phyloP scores from a whole-genome alignment of 2,113 vertebrate species.

The Tachuris rubrigastra region DNA sequence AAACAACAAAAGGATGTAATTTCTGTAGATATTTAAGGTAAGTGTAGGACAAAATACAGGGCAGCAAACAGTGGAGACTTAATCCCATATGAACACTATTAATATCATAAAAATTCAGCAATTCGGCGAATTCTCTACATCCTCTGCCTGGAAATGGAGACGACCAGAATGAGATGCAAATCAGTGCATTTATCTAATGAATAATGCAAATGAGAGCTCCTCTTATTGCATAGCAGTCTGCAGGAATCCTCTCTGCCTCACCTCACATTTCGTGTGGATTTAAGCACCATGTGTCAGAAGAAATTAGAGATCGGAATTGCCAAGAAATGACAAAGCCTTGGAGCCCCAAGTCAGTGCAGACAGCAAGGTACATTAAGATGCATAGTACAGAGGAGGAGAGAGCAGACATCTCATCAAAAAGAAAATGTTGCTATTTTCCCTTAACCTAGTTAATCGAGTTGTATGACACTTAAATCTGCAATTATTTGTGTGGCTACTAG shows the following conservation, averaged over 20 bases:
- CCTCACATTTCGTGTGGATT: constrained; percentile 75
- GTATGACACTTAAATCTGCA: constrained; percentile 47
- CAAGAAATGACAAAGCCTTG: constrained; percentile 71
- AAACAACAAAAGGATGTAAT: constrained; percentile 3
- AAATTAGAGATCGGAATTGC: constrained; percentile 74
- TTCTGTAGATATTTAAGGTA: constrained; percentile 12
- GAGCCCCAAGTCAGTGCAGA: constrained; percentile 63
- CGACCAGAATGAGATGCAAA: constrained; percentile 78
- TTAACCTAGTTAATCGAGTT: constrained; percentile 74
- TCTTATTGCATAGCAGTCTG: constrained; percentile 67
- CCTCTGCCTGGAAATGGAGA: constrained; percentile 65
- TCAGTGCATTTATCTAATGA: constrained; percentile 79
- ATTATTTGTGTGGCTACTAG: constrained; percentile 63
- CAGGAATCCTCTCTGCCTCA: constrained; percentile 77
- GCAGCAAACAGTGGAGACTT: constrained; percentile 18
- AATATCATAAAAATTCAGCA: constrained; percentile 57
- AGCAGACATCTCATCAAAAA: constrained; percentile 75
- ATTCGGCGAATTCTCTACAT: constrained; percentile 41
- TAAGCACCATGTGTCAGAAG: constrained; percentile 78
- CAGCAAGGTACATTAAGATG: constrained; percentile 67
- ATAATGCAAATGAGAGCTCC: constrained; percentile 80
- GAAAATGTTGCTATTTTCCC: constrained; percentile 76
- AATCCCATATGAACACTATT: constrained; percentile 55
- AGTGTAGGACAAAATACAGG: constrained; percentile 25
- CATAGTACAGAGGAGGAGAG: constrained; percentile 41